Conservation (phyloP, 2,797 vertebrate genomes). For the Heliangelus exortis region DNA sequence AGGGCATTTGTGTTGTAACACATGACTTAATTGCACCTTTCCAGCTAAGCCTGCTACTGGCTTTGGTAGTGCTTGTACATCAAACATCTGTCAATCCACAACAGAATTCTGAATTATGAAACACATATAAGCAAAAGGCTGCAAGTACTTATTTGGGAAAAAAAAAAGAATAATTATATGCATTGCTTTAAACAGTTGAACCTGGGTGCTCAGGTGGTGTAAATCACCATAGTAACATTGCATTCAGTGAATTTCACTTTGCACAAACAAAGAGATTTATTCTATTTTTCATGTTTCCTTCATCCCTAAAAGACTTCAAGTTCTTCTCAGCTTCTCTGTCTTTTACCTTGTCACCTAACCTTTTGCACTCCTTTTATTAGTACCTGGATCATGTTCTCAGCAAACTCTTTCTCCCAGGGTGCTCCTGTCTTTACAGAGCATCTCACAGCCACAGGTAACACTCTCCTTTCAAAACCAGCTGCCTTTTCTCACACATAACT, state of each 20-base stretch:
- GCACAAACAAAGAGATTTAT: neutral
- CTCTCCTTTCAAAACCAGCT: neutral
- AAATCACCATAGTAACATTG: slow-evolving; percentile 41
- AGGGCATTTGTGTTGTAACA: slow-evolving; percentile 35
- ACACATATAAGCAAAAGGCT: neutral
- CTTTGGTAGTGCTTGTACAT: neutral
- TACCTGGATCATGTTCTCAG: neutral
- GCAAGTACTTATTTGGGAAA: slow-evolving; percentile 36
- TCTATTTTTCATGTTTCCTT: neutral
- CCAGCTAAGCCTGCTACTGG: neutral
- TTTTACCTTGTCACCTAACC: slow-evolving; percentile 1
- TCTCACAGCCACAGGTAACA: neutral
- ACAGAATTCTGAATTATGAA: slow-evolving; percentile 28
- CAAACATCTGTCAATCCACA: neutral
- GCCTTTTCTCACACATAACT: neutral
- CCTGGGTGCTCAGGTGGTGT: slow-evolving; percentile 37
- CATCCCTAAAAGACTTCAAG: neutral
- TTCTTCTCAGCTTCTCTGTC: neutral
- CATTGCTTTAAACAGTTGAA: slow-evolving; percentile 45
- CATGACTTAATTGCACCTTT: slow-evolving; percentile 21
- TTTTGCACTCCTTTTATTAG: neutral
- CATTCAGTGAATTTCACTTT: neutral
- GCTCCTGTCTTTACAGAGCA: neutral
- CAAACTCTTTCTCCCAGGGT: neutral
- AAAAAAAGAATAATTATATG: slow-evolving; percentile 56